phyloP scores from a whole-genome alignment of 2,797 vertebrate species.

The Otolemur crassicaudatus region DNA sequence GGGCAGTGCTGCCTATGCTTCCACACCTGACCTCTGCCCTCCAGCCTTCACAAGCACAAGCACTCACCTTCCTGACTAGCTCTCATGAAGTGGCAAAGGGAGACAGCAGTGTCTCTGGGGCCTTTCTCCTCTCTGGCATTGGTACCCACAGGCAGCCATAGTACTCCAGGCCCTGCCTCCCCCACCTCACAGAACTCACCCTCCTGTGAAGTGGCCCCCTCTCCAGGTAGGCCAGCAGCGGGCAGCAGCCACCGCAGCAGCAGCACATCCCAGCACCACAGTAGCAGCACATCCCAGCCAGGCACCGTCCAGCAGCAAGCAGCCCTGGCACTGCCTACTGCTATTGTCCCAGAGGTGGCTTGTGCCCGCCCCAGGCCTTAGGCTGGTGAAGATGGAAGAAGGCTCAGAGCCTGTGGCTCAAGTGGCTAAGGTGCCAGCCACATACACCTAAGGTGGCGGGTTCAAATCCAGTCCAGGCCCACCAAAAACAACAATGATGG shows the following conservation, averaged over 20 bases:
- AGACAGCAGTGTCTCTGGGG: not conserved
- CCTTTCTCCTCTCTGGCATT: not conserved
- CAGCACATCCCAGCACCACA: constrained; percentile 78
- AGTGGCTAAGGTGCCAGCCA: too few species aligned
- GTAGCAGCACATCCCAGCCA: constrained; percentile 78
- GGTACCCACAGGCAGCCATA: not conserved
- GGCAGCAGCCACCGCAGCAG: constrained; percentile 74
- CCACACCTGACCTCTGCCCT: not conserved
- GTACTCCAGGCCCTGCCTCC: not conserved
- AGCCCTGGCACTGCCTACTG: constrained; percentile 71
- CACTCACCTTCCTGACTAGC: not conserved
- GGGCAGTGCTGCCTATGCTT: not conserved
- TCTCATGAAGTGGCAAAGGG: not conserved
- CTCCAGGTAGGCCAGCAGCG: constrained; percentile 62
- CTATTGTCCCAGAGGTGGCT: constrained; percentile 70
- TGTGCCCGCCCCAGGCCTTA: constrained; percentile 52
- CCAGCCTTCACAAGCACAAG: too few species aligned
- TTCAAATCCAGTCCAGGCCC: too few species aligned
- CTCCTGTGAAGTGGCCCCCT: constrained; percentile 55
- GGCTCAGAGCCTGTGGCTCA: too few species aligned
- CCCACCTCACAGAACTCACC: constrained; percentile 65
- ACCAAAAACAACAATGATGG: too few species aligned
- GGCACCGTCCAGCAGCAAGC: constrained; percentile 8
- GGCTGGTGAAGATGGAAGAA: not conserved
- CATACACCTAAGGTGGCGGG: too few species aligned